Evolutionary conservation across 2,113 vertebrate species (phyloP).

Genomic region (Uropsilus gracilis): DNA sequence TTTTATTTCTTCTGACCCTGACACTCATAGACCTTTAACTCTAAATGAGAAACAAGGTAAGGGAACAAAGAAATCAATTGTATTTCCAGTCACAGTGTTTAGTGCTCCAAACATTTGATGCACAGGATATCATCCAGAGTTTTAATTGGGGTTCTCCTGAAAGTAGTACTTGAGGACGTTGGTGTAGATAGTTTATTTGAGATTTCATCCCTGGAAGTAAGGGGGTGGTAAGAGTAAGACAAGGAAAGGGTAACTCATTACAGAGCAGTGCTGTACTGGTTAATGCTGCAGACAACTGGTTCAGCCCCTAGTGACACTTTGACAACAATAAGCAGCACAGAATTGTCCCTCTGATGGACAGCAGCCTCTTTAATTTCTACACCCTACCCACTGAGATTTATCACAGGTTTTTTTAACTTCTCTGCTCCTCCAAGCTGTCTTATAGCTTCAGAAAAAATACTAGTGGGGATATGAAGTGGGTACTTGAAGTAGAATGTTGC

Average conservation of each 20-base stretch:
- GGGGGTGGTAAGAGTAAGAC: not conserved
- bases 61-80: not conserved
- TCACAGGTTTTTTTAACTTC: not conserved
- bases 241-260: not conserved
- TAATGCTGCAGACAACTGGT: not conserved
- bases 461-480: no score
- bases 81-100: not conserved
- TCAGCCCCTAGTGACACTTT: not conserved
- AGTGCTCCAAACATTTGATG: not conserved
- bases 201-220: not conserved
- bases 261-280: not conserved
- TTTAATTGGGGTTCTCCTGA: not conserved
- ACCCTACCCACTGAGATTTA: not conserved
- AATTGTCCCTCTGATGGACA: not conserved
- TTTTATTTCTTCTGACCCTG: not conserved
- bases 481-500: not conserved
- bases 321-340: not conserved
- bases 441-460: not conserved
- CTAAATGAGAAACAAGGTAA: not conserved
- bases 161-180: not conserved
- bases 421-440: not conserved
- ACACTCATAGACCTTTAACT: not conserved
- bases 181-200: not conserved
- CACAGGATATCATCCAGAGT: not conserved
- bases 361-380: not conserved